Base-by-base conservation (phyloP, 1,140 invertebrate genomes). In the Rhopalosiphum padi region DNA sequence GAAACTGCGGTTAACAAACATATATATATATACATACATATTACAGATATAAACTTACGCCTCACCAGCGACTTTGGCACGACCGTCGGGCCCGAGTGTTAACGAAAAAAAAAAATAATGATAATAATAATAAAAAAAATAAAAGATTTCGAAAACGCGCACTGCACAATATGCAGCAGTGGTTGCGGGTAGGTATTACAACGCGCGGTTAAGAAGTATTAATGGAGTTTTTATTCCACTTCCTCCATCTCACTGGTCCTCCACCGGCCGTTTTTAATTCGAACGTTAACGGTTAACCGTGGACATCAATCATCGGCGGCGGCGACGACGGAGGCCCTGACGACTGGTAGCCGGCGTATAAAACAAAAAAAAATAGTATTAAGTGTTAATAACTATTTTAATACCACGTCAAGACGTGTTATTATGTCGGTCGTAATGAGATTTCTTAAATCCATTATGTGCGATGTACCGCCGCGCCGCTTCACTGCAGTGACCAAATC, bases 301-400 rank as follows among this genome's bases (percentile, higher is more conserved):
- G 77, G 91, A 92, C 91, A 92, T 92, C 91, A 92, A 92, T 92
- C 91, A 92, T 92, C 88, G 8, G 68, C 25, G 46, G 91, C 43
- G 48, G 68, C 77, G 91, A 30, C 22, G 43, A 18, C 30, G 60
- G n/a, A n/a, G 15, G 4, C 4, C 30, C 90, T 48, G 90, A 43
- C 22, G 53, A 22, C 51, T 22, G 23, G 91, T 92, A 83, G 88
- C 88, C 91, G 41, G 5, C 18, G 68, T 83, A 83, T 83, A 89
- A 89, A 55, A 89, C 15, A 48, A 53, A 89, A 89, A 89, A 37
- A 89, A 46, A 91, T 41, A 15, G 23, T 43, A 91, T 46, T 53
- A 92, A 92, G 91, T 92, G 91, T 92, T 92, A 92, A 92, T 92
- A 92, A 92, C 91, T 83, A 89, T 89, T 92, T 92, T 92, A 92